Evolutionary conservation across 2,797 vertebrate species (phyloP).

Genomic region (Stomatorhinus walkeri): DNA sequence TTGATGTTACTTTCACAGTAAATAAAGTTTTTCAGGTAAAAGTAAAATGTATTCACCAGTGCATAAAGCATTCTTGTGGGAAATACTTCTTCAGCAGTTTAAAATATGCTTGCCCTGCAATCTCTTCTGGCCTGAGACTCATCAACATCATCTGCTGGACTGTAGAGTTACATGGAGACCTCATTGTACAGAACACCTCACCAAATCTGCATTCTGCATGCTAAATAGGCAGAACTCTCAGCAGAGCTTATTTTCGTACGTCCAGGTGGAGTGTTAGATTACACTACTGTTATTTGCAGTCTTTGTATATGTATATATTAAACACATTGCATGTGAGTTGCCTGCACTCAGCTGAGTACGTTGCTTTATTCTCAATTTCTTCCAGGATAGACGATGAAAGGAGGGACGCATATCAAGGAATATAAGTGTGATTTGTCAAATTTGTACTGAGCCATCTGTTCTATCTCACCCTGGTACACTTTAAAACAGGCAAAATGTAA

Average conservation of each 20-base stretch:
- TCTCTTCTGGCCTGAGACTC: background rate
- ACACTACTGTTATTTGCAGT: background rate
- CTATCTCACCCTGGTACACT: background rate
- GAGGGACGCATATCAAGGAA: background rate
- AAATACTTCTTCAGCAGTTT: background rate
- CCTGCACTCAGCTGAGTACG: background rate
- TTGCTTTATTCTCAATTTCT: background rate
- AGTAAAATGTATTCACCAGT: background rate
- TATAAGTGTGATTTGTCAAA: background rate
- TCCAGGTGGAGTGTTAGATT: conserved; percentile 7
- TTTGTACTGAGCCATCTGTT: background rate
- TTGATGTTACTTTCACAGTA: background rate
- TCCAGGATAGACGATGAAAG: background rate
- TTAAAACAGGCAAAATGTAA: background rate
- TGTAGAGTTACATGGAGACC: background rate
- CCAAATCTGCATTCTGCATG: background rate
- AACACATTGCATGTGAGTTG: background rate
- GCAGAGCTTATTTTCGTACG: background rate
- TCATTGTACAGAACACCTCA: conserved; percentile 1
- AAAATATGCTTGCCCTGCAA: conserved; percentile 6
- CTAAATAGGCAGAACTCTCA: conserved; percentile 6
- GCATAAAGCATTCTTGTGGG: background rate
- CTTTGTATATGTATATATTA: background rate
- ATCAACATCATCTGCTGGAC: background rate
- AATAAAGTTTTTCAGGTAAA: background rate